These are phyloP conservation scores for Drosophila navojoa DNA, from an alignment of 1,140 invertebrate genomes.

Conservation along the genomic window DNA sequence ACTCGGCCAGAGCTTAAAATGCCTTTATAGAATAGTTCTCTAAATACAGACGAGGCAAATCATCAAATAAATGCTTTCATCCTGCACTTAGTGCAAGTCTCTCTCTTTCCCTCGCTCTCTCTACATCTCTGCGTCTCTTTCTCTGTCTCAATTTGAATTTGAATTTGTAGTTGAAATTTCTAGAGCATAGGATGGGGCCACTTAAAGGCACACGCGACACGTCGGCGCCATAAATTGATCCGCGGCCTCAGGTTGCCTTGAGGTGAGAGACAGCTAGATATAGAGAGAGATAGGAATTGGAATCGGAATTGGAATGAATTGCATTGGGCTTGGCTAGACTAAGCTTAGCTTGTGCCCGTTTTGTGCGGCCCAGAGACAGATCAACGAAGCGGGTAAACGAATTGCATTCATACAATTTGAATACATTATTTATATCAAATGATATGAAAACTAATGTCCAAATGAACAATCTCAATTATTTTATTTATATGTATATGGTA, in stretches of 20 bases:
- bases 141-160: conserved; percentile 27
- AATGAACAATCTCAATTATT: neutral
- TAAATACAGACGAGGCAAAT: conserved; percentile 28
- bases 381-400: neutral
- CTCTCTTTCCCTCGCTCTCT: neutral
- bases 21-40: conserved; percentile 15
- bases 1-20: conserved; percentile 6
- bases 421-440: neutral
- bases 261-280: conserved; percentile 10
- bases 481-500: neutral
- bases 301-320: conserved; percentile 42
- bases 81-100: conserved; percentile 66
- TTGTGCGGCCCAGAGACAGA: neutral
- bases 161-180: conserved; percentile 19
- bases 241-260: conserved; percentile 65
- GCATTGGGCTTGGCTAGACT: conserved; percentile 20
- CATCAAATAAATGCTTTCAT: conserved; percentile 76
- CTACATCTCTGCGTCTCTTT: neutral
- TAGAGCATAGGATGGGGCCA: conserved; percentile 66
- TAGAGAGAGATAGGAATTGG: conserved; percentile 17
- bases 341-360: conserved; percentile 35
- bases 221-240: conserved; percentile 69
- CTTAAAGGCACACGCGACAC: conserved; percentile 74
- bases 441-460: neutral
- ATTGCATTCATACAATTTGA: neutral